These are phyloP conservation scores for Cepaea nemoralis DNA, from an alignment of 1,140 invertebrate species.

Conservation along the genomic window DNA sequence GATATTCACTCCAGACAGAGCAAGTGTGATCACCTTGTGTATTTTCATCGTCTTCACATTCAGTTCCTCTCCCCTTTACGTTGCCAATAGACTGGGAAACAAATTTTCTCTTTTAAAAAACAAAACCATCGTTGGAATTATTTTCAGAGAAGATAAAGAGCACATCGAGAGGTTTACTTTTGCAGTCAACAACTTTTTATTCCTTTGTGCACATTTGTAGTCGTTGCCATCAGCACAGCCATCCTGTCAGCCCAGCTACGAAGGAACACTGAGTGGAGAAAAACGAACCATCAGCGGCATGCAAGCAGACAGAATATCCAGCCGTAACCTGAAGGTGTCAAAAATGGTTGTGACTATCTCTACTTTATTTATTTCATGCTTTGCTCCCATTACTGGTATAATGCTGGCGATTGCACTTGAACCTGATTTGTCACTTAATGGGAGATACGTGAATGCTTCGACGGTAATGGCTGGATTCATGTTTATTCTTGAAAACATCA, in stretches of 20 bases:
- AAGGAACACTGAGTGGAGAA: not conserved
- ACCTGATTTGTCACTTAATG: not conserved
- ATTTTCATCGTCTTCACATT: not conserved
- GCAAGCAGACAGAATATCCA: not conserved
- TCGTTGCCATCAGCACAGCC: not conserved
- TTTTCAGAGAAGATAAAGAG: not conserved
- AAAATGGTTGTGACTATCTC: conserved; percentile 23
- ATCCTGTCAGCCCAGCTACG: not conserved
- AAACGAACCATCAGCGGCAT: not conserved
- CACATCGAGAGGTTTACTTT: not conserved
- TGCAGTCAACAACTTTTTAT: conserved; percentile 5
- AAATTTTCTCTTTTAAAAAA: not conserved
- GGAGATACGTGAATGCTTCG: conserved; percentile 1
- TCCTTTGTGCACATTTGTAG: not conserved
- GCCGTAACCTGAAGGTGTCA: not conserved
- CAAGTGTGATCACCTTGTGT: not conserved
- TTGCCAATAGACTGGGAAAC: not conserved
- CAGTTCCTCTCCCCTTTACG: conserved; percentile 1
- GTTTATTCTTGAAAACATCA: conserved; percentile 3
- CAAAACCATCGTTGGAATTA: not conserved
- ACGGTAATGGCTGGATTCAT: not conserved
- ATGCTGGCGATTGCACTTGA: not conserved
- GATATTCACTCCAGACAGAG: not conserved
- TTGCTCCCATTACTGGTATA: not conserved
- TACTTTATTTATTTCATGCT: conserved; percentile 2